Percentiles rank a stretch among this genome's conserved stretches.
These are phyloP conservation scores for Plotosus lineatus DNA, from an alignment of 2,113 vertebrate species.

Conservation along the genomic window DNA sequence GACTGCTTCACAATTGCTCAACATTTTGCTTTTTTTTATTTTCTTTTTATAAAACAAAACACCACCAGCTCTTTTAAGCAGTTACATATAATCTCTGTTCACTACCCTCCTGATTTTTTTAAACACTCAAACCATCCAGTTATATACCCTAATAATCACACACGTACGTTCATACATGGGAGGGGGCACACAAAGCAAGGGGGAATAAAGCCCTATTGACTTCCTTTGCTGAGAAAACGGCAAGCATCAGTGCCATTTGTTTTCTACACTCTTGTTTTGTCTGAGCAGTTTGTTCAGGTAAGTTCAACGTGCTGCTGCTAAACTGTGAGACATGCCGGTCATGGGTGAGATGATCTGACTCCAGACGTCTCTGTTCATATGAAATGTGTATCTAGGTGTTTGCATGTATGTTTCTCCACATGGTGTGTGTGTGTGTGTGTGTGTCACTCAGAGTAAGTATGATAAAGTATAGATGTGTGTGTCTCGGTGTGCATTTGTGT, in stretches of 20 bases:
- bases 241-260: not conserved
- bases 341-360: not conserved
- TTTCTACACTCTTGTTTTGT: constrained; percentile 13
- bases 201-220: not conserved
- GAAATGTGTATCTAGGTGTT: not conserved
- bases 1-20: not conserved
- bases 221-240: not conserved
- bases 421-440: not conserved
- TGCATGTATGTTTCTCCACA: not conserved
- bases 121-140: not conserved
- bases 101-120: not conserved
- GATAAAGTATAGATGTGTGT: too few relatives aligned
- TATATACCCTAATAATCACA: not conserved
- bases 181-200: not conserved
- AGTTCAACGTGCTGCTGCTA: not conserved
- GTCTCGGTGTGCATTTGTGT: not conserved
- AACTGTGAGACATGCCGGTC: constrained; percentile 22
- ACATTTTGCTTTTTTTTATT: not conserved
- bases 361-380: constrained; percentile 18
- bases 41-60: too few relatives aligned
- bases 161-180: too few relatives aligned
- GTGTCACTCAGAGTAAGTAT: too few relatives aligned
- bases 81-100: not conserved
- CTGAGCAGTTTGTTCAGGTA: not conserved
- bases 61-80: not conserved